phyloP scores from a whole-genome alignment of 2,888 invertebrate genomes.

The Acronicta leporina region DNA sequence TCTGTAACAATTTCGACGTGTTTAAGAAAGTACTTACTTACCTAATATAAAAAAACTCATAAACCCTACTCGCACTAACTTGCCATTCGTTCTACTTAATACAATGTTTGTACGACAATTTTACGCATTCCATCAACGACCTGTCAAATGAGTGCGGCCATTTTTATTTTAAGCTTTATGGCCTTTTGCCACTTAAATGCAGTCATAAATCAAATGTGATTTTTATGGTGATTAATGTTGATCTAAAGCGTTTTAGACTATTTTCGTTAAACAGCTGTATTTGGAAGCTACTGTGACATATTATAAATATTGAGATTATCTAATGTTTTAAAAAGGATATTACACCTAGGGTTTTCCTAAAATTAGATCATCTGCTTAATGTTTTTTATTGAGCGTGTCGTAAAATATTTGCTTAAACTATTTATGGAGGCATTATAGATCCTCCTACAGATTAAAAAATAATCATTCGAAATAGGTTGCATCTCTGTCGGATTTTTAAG shows the following conservation, averaged over 20 bases:
- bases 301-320: slow-evolving; percentile 56
- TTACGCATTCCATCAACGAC: slow-evolving; percentile 48
- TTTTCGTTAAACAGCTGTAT: slow-evolving; percentile 41
- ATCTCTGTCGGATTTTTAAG: not conserved
- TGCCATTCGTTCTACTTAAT: slow-evolving; percentile 18
- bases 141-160: slow-evolving; percentile 47
- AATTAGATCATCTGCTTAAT: slow-evolving; percentile 23
- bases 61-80: no score
- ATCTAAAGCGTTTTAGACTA: slow-evolving; percentile 41
- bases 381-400: slow-evolving; percentile 11
- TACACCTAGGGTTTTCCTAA: slow-evolving; percentile 23
- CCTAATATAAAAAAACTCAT: not conserved
- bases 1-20: no score
- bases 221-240: slow-evolving; percentile 55
- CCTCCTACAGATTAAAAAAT: not conserved
- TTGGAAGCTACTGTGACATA: slow-evolving; percentile 23
- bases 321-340: slow-evolving; percentile 27
- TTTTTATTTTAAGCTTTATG: slow-evolving; percentile 55
- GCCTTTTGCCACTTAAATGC: slow-evolving; percentile 50
- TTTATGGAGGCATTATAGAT: not conserved
- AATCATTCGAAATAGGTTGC: no score
- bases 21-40: not conserved
- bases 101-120: slow-evolving; percentile 51
- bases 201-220: slow-evolving; percentile 53
- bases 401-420: not conserved